Base-by-base conservation (phyloP, 1,140 invertebrate species). In the Anagrus nilaparvatae region DNA sequence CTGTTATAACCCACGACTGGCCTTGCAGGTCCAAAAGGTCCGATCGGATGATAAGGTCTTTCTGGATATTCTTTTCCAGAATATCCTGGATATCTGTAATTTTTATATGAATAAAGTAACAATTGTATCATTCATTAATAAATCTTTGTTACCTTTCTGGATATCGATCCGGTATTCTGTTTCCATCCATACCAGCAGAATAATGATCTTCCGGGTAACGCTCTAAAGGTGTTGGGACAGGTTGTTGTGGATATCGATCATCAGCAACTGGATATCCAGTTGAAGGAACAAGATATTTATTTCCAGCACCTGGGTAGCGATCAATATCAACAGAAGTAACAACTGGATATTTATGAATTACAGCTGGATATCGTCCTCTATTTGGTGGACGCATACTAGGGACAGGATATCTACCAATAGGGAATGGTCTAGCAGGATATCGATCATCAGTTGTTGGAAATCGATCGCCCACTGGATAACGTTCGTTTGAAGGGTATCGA, bases 251-350 rank as follows among this genome's bases (percentile, higher is more conserved):
- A 56, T 68, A 67, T 5, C 65, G 52, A 33, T 60, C 61, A 9
- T 44, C 44, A 27, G 41, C 24, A 8, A 33, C 33, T 6, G 65
- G 61, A 48, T 59, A 68, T 27, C 54, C 47, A 13, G 39, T 42
- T 5, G 49, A 46, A 3, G 46, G 47, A 18, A 43, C 17, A 14
- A 52, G 61, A 48, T 67, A 69, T 49, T n/a, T n/a, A n/a, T n/a
- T n/a, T n/a, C n/a, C n/a, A 17, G 45, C 41, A n/a, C 52, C 49
- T 17, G 69, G 65, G 49, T 71, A 73, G 12, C 46, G 34, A 33
- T 35, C 53, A 54, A 16, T 44, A 29, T 46, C 44, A 16, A 40
- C 19, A 3, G 32, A 40, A 3, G 43, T 40, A 14, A 46, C 10
- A 12, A 44, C 31, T 5, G 62, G 62, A 40, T 62, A 66, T 43